Evolutionary conservation across 2,888 invertebrate species (phyloP).

Genomic region (Acrobasis consociella): DNA sequence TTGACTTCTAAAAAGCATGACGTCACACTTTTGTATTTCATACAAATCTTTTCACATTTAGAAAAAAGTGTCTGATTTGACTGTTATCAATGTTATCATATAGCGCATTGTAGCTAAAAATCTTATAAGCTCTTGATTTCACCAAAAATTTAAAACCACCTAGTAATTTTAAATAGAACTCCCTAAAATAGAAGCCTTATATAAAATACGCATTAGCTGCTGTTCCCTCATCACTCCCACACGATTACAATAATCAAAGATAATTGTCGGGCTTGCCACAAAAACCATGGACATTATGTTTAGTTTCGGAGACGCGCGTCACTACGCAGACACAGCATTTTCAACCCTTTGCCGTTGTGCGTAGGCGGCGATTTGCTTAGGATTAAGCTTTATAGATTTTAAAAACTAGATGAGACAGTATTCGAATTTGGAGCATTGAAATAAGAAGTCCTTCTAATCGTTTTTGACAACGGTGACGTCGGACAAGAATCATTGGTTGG

Average conservation of each 20-base stretch:
- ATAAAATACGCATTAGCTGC: slow-evolving; percentile 16
- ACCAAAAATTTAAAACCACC: not conserved
- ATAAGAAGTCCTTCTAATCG: too few relatives aligned
- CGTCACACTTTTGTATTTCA: too few relatives aligned
- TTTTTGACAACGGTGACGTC: too few relatives aligned
- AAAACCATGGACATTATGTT: slow-evolving; percentile 61
- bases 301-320: slow-evolving; percentile 12
- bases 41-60: too few relatives aligned
- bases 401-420: not conserved
- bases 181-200: not conserved
- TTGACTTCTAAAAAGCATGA: too few relatives aligned
- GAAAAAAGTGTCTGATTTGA: too few relatives aligned
- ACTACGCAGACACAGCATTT: slow-evolving; percentile 5
- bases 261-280: slow-evolving; percentile 67
- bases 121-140: too few relatives aligned
- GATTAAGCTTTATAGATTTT: not conserved
- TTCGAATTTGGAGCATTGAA: too few relatives aligned
- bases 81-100: too few relatives aligned
- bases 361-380: slow-evolving; percentile 31
- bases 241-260: slow-evolving; percentile 57
- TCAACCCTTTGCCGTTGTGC: not conserved
- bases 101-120: too few relatives aligned
- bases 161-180: not conserved
- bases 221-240: slow-evolving; percentile 23
- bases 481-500: too few relatives aligned